Percentiles rank a stretch among this genome's conserved stretches.
phyloP scores from a whole-genome alignment of 2,113 vertebrate genomes.

The Pituophis catenifer region DNA sequence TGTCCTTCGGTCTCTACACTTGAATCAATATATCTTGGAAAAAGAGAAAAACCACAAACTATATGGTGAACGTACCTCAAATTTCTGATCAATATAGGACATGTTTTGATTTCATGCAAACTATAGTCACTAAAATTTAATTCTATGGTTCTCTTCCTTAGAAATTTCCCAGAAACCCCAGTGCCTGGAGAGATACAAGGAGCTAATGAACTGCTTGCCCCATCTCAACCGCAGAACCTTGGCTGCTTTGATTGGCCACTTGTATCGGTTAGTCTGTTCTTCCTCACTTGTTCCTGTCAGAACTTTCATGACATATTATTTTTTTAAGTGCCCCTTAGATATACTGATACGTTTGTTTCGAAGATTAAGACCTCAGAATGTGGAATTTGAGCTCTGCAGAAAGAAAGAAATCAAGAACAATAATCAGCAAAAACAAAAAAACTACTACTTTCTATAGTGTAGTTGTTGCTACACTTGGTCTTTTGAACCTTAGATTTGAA shows the following conservation, averaged over 20 bases:
- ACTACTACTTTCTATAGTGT: background rate
- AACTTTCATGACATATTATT: background rate
- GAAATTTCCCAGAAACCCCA: constrained; percentile 76
- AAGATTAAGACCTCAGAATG: background rate
- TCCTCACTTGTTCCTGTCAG: background rate
- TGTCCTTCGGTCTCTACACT: background rate
- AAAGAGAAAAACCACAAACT: too few species aligned
- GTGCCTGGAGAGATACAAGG: constrained; percentile 88
- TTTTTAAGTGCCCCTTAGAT: background rate
- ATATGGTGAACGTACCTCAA: background rate
- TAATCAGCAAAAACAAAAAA: background rate
- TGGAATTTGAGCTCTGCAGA: background rate
- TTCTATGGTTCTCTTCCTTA: constrained; percentile 44
- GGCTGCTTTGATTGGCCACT: constrained; percentile 88
- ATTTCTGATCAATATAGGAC: background rate
- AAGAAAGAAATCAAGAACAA: background rate
- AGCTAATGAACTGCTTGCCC: constrained; percentile 86
- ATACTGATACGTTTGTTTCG: background rate
- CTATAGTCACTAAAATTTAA: background rate
- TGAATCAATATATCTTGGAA: background rate
- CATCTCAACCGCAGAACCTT: constrained; percentile 88
- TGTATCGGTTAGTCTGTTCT: constrained; percentile 82
- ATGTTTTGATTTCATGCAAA: background rate
- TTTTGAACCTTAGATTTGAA: background rate
- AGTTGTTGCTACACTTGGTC: background rate